Percentiles rank a stretch among this genome's conserved stretches.
phyloP scores from a whole-genome alignment of 2,888 invertebrate genomes.

The Ectropis crepuscularia region DNA sequence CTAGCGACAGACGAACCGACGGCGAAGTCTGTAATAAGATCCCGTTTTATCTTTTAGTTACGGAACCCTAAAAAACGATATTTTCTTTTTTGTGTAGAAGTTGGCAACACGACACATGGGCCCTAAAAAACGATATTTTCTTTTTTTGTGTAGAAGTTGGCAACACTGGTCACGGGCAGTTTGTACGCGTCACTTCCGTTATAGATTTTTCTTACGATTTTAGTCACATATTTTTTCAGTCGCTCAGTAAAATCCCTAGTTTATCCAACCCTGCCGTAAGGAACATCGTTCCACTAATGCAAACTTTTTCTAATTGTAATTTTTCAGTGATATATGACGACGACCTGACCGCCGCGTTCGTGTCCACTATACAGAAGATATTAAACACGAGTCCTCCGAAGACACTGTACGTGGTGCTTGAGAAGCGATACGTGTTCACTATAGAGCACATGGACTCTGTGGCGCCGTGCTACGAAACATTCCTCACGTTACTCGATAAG shows the following conservation, averaged over 20 bases:
- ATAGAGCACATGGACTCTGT: constrained; percentile 90
- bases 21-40: too few relatives aligned
- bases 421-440: constrained; percentile 95
- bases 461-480: constrained; percentile 95
- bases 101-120: too few relatives aligned
- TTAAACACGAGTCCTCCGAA: constrained; percentile 85
- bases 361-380: constrained; percentile 88
- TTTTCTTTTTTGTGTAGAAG: too few relatives aligned
- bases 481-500: constrained; percentile 86
- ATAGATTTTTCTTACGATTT: too few relatives aligned
- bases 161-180: too few relatives aligned
- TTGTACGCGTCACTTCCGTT: too few relatives aligned
- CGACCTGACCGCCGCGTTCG: constrained; percentile 91
- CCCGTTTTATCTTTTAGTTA: too few relatives aligned
- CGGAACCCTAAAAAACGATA: too few relatives aligned
- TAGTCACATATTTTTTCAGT: not conserved
- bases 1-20: too few relatives aligned
- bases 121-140: too few relatives aligned
- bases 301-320: constrained; percentile 17
- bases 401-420: constrained; percentile 89
- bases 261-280: too few relatives aligned
- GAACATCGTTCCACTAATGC: not conserved
- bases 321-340: constrained; percentile 94
- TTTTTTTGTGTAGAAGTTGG: too few relatives aligned
- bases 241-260: not conserved